Base-by-base conservation (phyloP, 2,888 invertebrate species). In the Agriotes lineatus region DNA sequence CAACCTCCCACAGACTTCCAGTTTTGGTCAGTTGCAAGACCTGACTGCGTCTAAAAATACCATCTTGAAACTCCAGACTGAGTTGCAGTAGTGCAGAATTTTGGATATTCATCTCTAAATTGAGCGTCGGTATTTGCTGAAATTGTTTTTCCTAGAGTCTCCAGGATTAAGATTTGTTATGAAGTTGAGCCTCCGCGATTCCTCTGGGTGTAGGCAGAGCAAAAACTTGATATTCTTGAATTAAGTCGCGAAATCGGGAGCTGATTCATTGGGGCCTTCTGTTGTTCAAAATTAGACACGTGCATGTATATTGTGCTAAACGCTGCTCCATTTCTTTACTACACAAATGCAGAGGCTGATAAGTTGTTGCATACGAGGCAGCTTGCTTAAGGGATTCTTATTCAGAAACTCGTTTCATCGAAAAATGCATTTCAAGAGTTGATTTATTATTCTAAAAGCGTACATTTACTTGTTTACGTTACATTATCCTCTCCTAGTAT, bases 401-500 rank as follows among this genome's bases (percentile, higher is more conserved):
- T 48, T 22, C 4, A 48, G 22, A 22, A 48, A 48, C 48, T 48
- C 48, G 48, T 48, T 48, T 48, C 25, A 12, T 3, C 4, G 20
- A 48, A 48, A 48, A 48, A 48, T 48, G 25, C 56, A 39, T 57
- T 58, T 58, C 30, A 63, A 18, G 30, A 14, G 35, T 5, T 57
- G 57, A 65, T 65, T 63, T 63, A 58, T 65, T 65, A 65, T 65
- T 65, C 57, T 39, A 39, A 65, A 59, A 50, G 63, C 63, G 56
- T 54, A 56, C 45, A 63, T 56, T 52, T 63, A 63, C 63, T 63
- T 56, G 56, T 63, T 63, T 62, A 62, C 42, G 37, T 63, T 54
- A 63, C 56, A 56, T 63, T 63, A 63, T 63, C 54, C 56, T 56
- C 45, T 54, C 33, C 33, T 33, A 56, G 44, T 63, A 54, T 44